Evolutionary conservation across 1,140 invertebrate genomes (phyloP).

Genomic region (Hylaeus volcanicus): DNA sequence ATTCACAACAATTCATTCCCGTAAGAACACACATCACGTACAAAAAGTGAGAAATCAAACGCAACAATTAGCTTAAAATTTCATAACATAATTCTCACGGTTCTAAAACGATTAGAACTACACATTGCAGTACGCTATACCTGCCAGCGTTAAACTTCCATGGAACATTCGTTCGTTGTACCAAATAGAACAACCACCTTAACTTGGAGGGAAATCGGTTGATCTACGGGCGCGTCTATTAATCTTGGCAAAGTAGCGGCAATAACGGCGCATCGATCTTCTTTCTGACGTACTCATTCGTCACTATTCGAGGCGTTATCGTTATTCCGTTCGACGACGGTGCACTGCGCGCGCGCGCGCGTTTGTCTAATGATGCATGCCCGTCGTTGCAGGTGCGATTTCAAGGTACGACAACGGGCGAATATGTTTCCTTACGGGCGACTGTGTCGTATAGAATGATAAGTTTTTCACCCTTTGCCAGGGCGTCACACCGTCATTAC

Average conservation of each 20-base stretch:
- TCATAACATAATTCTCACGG: too few species aligned
- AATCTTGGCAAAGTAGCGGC: constrained; percentile 16
- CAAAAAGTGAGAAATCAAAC: too few species aligned
- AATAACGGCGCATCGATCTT: constrained; percentile 35
- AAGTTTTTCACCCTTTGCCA: neutral
- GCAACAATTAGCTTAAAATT: too few species aligned
- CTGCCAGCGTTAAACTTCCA: too few species aligned
- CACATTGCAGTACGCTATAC: too few species aligned
- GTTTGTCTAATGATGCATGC: constrained; percentile 20
- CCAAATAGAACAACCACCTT: too few species aligned
- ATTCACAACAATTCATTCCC: too few species aligned
- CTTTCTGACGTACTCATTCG: constrained; percentile 24
- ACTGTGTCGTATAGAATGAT: constrained; percentile 17
- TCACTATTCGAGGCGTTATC: constrained; percentile 38
- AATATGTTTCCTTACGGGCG: constrained; percentile 19
- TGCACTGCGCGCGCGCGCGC: neutral
- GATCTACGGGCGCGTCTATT: constrained; percentile 17
- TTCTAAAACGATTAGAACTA: too few species aligned
- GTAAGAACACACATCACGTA: too few species aligned
- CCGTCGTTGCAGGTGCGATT: constrained; percentile 1
- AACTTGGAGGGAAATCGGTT: neutral
- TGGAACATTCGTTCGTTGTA: too few species aligned
- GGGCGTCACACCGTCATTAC: constrained; percentile 7
- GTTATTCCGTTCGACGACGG: constrained; percentile 11
- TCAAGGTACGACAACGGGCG: constrained; percentile 13